Evolutionary conservation across 2,113 vertebrate species (phyloP).

Genomic region (Platysternon megacephalum): DNA sequence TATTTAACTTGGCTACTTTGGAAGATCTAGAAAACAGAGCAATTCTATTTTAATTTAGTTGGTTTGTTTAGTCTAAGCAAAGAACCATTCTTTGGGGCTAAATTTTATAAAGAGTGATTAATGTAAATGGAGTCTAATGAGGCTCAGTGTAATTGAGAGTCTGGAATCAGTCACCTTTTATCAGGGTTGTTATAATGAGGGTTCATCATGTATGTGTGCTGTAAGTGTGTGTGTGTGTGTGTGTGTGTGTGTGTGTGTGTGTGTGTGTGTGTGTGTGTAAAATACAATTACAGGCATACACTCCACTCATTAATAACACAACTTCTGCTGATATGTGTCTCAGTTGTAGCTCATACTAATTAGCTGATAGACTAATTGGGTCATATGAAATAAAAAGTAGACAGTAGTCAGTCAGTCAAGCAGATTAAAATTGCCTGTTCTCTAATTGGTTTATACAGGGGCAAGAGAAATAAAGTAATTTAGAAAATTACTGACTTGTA

Average conservation of each 20-base stretch:
- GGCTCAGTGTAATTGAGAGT: neutral
- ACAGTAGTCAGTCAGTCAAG: conserved; percentile 66
- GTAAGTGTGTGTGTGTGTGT: neutral
- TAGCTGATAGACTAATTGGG: conserved; percentile 52
- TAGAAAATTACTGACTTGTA: neutral
- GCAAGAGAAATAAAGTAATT: neutral
- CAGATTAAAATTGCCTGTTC: conserved; percentile 49
- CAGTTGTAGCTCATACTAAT: conserved; percentile 47
- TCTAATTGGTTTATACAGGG: conserved; percentile 51
- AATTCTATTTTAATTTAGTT: neutral
- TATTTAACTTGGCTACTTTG: neutral
- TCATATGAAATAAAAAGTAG: conserved; percentile 57
- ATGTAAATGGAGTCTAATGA: neutral
- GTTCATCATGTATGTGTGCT: neutral
- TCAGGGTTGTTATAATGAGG: neutral
- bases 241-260: neutral
- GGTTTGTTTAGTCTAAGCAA: neutral
- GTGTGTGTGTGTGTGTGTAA: neutral
- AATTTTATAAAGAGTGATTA: neutral
- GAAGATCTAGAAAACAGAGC: neutral
- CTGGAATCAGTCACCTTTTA: neutral
- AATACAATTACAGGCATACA: conserved; percentile 26
- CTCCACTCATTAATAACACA: neutral
- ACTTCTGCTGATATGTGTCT: conserved; percentile 28
- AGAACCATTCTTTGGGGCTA: neutral